Conservation (phyloP, 2,888 invertebrate species). For the Polia nebulosa region DNA sequence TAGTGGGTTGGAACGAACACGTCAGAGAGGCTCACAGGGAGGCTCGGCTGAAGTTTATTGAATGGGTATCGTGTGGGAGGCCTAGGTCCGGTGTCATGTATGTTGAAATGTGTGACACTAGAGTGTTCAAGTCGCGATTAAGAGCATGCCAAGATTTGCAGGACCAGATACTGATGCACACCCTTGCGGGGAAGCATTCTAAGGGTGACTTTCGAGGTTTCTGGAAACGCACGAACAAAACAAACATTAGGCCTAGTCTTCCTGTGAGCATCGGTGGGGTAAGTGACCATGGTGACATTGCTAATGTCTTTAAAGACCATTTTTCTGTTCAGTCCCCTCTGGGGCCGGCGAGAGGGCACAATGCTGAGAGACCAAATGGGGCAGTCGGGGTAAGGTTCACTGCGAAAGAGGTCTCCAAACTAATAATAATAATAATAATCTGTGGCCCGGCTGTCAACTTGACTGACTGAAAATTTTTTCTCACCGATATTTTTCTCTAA, state of each 20-base stretch:
- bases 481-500: too few species aligned
- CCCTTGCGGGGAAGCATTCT: background rate
- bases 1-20: too few species aligned
- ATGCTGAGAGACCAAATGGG: slow-evolving; percentile 1
- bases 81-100: background rate
- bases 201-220: slow-evolving; percentile 2
- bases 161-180: slow-evolving; percentile 2
- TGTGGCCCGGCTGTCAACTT: too few species aligned
- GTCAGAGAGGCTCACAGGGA: too few species aligned
- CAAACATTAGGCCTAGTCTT: too few species aligned
- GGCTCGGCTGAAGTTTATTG: background rate
- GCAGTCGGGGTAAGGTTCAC: background rate
- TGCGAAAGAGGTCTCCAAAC: too few species aligned
- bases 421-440: too few species aligned
- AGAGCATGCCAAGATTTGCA: background rate
- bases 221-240: slow-evolving; percentile 4
- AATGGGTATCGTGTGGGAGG: background rate
- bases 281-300: too few species aligned
- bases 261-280: too few species aligned
- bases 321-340: too few species aligned
- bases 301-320: too few species aligned
- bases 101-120: background rate
- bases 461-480: too few species aligned
- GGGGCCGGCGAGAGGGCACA: slow-evolving; percentile 1
- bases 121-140: background rate